phyloP scores from a whole-genome alignment of 2,888 invertebrate genomes.

The Aleiodes alternator region DNA sequence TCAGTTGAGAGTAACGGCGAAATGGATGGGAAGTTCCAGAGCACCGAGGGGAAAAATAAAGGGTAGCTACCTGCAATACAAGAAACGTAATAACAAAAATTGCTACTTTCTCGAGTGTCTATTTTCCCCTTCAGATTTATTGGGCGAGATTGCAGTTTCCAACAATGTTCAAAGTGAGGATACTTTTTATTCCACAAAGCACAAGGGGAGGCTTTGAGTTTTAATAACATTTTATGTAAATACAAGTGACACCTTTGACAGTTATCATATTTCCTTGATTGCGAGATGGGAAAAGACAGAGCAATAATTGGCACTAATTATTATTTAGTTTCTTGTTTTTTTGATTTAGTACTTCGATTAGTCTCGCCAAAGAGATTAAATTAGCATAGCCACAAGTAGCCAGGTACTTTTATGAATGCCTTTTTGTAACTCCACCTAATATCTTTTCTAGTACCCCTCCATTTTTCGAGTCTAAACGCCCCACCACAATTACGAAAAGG shows the following conservation, averaged over 20 bases:
- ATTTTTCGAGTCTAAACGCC: slow-evolving; percentile 60
- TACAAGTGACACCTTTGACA: slow-evolving; percentile 12
- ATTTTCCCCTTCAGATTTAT: slow-evolving; percentile 11
- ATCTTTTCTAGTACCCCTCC: slow-evolving; percentile 50
- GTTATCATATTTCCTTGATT: slow-evolving; percentile 5
- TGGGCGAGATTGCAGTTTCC: neutral
- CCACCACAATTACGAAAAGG: slow-evolving; percentile 51
- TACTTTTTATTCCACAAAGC: neutral
- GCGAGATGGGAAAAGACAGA: neutral
- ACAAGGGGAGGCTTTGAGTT: neutral
- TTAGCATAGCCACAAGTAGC: slow-evolving; percentile 69
- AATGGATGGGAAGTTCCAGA: neutral
- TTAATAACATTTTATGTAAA: slow-evolving; percentile 30
- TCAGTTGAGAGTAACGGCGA: slow-evolving; percentile 1
- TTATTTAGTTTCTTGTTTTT: slow-evolving; percentile 50
- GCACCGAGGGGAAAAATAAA: neutral
- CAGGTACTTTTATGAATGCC: slow-evolving; percentile 64
- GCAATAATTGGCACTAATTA: slow-evolving; percentile 49
- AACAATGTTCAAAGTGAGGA: neutral
- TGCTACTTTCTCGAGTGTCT: slow-evolving; percentile 26
- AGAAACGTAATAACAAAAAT: slow-evolving; percentile 42
- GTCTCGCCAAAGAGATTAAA: slow-evolving; percentile 68
- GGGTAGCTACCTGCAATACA: neutral
- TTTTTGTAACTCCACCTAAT: slow-evolving; percentile 50
- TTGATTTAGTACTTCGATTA: slow-evolving; percentile 67